Percentiles rank a stretch among this genome's conserved stretches.
phyloP scores from a whole-genome alignment of 2,113 vertebrate species.

The Cynocephalus volans region DNA sequence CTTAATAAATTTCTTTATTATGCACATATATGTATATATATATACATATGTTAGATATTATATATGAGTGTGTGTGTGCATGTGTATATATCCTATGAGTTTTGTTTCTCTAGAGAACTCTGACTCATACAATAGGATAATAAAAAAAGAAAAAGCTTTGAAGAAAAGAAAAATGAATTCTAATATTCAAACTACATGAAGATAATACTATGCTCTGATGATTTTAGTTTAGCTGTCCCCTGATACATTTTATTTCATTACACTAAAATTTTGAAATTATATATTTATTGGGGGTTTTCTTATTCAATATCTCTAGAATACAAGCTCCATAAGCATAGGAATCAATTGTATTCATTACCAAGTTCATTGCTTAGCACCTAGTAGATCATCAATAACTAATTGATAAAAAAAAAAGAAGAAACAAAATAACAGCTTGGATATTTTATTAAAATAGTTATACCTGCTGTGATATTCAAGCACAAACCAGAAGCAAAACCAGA shows the following conservation, averaged over 20 bases:
- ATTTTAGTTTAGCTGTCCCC: too few species aligned
- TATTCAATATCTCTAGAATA: neutral
- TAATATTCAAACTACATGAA: too few species aligned
- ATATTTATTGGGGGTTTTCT: neutral
- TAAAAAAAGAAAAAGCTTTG: too few species aligned
- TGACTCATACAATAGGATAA: too few species aligned
- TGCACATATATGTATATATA: too few species aligned
- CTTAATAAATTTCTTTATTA: too few species aligned
- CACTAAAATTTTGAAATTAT: constrained; percentile 34
- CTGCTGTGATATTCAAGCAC: neutral
- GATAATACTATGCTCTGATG: too few species aligned
- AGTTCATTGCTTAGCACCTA: neutral
- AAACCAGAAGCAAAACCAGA: neutral
- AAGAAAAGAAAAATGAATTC: too few species aligned
- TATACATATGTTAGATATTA: too few species aligned
- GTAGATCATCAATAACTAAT: neutral
- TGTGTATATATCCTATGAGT: too few species aligned
- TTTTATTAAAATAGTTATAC: neutral
- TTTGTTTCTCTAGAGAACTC: too few species aligned
- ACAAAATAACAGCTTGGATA: neutral
- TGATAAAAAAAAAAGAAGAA: neutral
- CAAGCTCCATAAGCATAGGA: neutral
- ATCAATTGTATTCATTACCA: neutral
- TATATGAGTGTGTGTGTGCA: too few species aligned
- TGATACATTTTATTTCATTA: neutral